Evolutionary conservation across 2,888 invertebrate species (phyloP).

Genomic region (Drosophila pseudotakahashii): DNA sequence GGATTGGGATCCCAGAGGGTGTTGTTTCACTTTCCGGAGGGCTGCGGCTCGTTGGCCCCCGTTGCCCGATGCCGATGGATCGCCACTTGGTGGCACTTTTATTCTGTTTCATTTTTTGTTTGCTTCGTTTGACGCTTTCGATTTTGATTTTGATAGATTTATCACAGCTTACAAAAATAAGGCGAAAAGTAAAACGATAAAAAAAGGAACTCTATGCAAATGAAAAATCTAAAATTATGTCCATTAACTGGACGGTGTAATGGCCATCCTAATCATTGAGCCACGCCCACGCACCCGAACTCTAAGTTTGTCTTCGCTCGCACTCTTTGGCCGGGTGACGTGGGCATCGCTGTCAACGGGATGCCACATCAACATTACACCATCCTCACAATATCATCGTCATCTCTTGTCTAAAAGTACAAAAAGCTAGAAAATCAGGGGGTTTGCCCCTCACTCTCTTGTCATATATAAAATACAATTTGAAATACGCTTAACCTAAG

Average conservation of each 20-base stretch:
- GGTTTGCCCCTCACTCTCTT: slow-evolving; percentile 1
- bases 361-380: slow-evolving; percentile 24
- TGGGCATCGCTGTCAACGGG: slow-evolving; percentile 56
- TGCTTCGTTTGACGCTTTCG: slow-evolving; percentile 75
- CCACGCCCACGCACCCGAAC: slow-evolving; percentile 59
- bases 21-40: slow-evolving; percentile 8
- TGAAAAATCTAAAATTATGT: slow-evolving; percentile 37
- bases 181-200: slow-evolving; percentile 62
- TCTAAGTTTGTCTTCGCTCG: slow-evolving; percentile 73
- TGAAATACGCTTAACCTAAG: slow-evolving; percentile 68
- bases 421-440: slow-evolving; percentile 65
- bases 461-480: slow-evolving; percentile 60
- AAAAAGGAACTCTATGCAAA: slow-evolving; percentile 38
- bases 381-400: slow-evolving; percentile 57
- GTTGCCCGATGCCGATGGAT: slow-evolving; percentile 58
- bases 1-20: slow-evolving; percentile 24
- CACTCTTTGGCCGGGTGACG: slow-evolving; percentile 53
- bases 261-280: slow-evolving; percentile 26
- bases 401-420: slow-evolving; percentile 55
- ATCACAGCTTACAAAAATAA: slow-evolving; percentile 76
- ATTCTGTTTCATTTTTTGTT: slow-evolving; percentile 26
- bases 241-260: slow-evolving; percentile 54
- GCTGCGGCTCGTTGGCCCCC: slow-evolving; percentile 43
- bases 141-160: slow-evolving; percentile 76
- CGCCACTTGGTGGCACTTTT: slow-evolving; percentile 43